Evolutionary conservation across 2,888 invertebrate species (phyloP), one percentile per base, ranked within the genome.

Genomic region (Sceliomorpha sp.): DNA sequence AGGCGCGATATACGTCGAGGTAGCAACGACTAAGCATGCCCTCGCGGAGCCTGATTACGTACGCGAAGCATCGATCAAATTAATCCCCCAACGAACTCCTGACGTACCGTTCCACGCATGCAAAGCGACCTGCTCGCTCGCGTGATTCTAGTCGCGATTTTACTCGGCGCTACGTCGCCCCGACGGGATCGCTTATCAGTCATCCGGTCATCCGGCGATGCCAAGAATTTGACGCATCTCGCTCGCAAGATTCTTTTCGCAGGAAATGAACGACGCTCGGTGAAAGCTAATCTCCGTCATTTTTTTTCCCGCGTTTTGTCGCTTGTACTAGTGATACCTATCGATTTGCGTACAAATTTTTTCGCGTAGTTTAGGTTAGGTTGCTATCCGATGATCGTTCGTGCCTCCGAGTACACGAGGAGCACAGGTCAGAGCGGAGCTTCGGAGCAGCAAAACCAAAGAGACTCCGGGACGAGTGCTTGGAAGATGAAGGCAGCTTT

Each of bases 401-500:
- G 66, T 70, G 55, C 62, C 32, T 62, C 32, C 24, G 50, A 63
- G 58, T 53, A 42, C 51, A 51, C 56, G 51, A 42, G 24, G 48
- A 45, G 53, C 53, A 50, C 48, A 60, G 64, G 60, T 64, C 70
- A 53, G 37, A 53, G 50, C 56, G 40, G 51, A 60, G 39, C 60
- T 70, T 40, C 37, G 42, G n/a, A n/a, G n/a, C 42, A 50, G 59
- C 55, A 42, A 63, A 69, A 31, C 44, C 53, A 58, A 63, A 53
- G 44, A 44, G 50, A 56, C 42, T 42, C 7, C 60, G 34, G 37
- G 26, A 20, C 42, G 72, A 66, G 51, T 59, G 64, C 58, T 62
- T 70, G 69, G 68, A 74, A 82, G 80, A 85, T 85, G 84, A 85
- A 84, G 82, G 84, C 81, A 76, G 83, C 84, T 81, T 85, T 85